Evolutionary conservation across 2,888 invertebrate species (phyloP).

Genomic region (Acronicta alni): DNA sequence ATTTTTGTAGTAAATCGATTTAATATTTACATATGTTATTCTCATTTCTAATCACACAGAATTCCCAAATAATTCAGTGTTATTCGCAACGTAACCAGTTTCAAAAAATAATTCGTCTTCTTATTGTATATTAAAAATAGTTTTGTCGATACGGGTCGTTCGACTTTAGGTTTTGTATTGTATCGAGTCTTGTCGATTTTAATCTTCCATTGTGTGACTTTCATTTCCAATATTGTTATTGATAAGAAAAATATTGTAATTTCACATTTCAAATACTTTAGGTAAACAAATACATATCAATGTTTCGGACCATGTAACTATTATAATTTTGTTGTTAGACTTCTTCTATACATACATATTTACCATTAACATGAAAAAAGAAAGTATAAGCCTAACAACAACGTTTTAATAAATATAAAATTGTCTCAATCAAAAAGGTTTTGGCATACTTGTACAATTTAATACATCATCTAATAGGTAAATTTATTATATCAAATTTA

Average conservation of each 20-base stretch:
- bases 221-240: slow-evolving; percentile 48
- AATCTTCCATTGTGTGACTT: slow-evolving; percentile 63
- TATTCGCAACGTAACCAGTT: slow-evolving; percentile 58
- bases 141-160: slow-evolving; percentile 67
- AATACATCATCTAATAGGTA: too few species aligned
- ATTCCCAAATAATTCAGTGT: slow-evolving; percentile 40
- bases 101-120: slow-evolving; percentile 66
- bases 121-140: slow-evolving; percentile 66
- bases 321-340: background rate
- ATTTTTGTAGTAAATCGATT: too few species aligned
- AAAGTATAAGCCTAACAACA: too few species aligned
- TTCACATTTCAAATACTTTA: slow-evolving; percentile 15
- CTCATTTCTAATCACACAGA: too few species aligned
- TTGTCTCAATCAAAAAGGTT: too few species aligned
- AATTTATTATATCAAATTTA: too few species aligned
- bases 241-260: slow-evolving; percentile 24
- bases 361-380: too few species aligned
- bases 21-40: too few species aligned
- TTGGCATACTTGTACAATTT: background rate
- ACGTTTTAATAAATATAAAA: too few species aligned
- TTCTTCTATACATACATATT: too few species aligned
- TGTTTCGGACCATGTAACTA: slow-evolving; percentile 9
- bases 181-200: slow-evolving; percentile 69
- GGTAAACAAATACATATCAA: slow-evolving; percentile 15
- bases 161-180: slow-evolving; percentile 66